Evolutionary conservation across 2,888 invertebrate genomes (phyloP).

Genomic region (Epirrita christyi): DNA sequence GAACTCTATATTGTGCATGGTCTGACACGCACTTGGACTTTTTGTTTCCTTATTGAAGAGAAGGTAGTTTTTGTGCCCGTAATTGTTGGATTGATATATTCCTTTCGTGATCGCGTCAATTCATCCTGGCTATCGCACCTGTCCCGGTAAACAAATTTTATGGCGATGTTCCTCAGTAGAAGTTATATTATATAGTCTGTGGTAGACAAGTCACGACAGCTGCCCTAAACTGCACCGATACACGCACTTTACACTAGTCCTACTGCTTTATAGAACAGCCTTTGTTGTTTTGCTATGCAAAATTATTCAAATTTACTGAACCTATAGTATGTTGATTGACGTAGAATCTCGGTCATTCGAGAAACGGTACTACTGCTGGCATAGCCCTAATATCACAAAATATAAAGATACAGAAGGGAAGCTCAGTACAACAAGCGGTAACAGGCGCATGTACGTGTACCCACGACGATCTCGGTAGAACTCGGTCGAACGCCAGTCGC

Average conservation of each 20-base stretch:
- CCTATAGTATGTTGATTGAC: constrained; percentile 14
- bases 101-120: constrained; percentile 57
- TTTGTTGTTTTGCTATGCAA: constrained; percentile 24
- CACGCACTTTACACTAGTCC: constrained; percentile 69
- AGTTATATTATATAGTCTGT: constrained; percentile 4
- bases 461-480: too few relatives aligned
- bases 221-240: constrained; percentile 58
- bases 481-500: too few relatives aligned
- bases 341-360: constrained; percentile 16
- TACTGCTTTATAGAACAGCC: constrained; percentile 37
- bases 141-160: constrained; percentile 68
- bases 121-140: constrained; percentile 53
- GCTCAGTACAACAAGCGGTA: too few relatives aligned
- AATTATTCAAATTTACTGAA: constrained; percentile 24
- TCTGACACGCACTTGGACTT: neutral
- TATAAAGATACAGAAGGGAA: too few relatives aligned
- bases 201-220: constrained; percentile 67
- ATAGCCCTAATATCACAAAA: neutral
- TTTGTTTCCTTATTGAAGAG: neutral
- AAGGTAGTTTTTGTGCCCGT: constrained; percentile 5
- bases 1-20: neutral
- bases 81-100: constrained; percentile 22
- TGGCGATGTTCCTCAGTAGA: constrained; percentile 62
- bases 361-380: neutral
- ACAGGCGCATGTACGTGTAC: too few relatives aligned